A percentile compares a stretch with the other conserved stretches of the same genome.
Conservation (phyloP, 2,113 vertebrate genomes). For the Bombycilla garrulus region DNA sequence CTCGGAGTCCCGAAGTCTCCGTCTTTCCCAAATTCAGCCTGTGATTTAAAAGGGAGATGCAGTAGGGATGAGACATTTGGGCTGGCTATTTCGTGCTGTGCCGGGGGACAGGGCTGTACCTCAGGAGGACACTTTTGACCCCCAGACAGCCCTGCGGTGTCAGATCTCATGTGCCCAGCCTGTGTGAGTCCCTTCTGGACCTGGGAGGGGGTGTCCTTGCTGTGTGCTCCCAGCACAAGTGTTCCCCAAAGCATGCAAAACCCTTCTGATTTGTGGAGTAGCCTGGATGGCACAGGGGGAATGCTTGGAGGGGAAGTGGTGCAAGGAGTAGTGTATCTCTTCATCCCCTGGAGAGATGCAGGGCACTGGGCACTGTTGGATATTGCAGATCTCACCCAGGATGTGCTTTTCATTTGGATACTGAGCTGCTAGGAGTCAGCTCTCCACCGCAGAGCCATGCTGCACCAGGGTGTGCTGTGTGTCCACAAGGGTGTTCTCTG, state of each 20-base stretch:
- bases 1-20: neutral
- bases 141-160: fast-evolving
- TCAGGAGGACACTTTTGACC: fast-evolving
- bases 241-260: neutral
- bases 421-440: neutral
- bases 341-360: neutral
- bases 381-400: neutral
- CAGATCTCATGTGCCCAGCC: fast-evolving
- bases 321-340: neutral
- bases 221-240: fast-evolving
- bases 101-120: neutral
- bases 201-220: fast-evolving
- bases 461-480: fast-evolving
- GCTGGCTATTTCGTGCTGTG: neutral
- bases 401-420: neutral
- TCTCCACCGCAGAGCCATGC: fast-evolving
- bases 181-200: neutral
- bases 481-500: neutral
- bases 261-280: neutral
- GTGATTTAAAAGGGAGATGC: neutral
- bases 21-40: neutral
- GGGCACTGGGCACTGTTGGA: fast-evolving
- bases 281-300: neutral
- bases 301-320: fast-evolving
- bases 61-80: neutral